Conservation (phyloP, 2,797 vertebrate species). For the Alcedo atthis region DNA sequence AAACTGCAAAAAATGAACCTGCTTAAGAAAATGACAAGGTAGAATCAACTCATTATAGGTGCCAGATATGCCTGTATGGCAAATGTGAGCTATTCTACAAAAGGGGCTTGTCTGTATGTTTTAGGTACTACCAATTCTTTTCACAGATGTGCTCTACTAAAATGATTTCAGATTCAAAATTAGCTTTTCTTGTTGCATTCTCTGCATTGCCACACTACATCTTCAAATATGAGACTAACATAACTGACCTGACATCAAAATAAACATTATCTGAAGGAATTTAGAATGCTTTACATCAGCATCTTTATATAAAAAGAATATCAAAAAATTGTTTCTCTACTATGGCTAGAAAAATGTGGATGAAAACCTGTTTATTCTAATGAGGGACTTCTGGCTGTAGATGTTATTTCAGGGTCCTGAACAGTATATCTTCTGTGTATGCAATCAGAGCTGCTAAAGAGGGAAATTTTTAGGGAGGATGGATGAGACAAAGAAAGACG, state of each 20-base stretch:
- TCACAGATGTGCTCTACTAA: background rate
- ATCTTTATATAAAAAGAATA: conserved; percentile 34
- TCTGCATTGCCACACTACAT: background rate
- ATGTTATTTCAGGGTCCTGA: conserved; percentile 51
- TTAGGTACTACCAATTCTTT: background rate
- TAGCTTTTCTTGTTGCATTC: background rate
- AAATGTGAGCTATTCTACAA: background rate
- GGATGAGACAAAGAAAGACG: background rate
- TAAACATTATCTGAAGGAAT: conserved; percentile 13
- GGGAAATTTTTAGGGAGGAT: background rate
- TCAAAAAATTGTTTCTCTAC: conserved; percentile 21
- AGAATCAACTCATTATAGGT: background rate
- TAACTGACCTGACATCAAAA: conserved; percentile 13
- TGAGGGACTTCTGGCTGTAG: conserved; percentile 34
- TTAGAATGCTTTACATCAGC: conserved; percentile 31
- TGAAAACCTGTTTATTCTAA: conserved; percentile 50
- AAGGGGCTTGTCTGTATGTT: background rate
- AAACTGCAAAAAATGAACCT: background rate
- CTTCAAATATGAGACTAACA: background rate
- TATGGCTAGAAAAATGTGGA: background rate
- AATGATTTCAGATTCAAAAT: conserved; percentile 5
- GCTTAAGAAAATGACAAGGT: background rate
- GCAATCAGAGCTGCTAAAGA: conserved; percentile 36
- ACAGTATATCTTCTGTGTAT: conserved; percentile 4
- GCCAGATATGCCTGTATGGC: background rate